phyloP scores from a whole-genome alignment of 2,113 vertebrate species.

The Paralichthys olivaceus region DNA sequence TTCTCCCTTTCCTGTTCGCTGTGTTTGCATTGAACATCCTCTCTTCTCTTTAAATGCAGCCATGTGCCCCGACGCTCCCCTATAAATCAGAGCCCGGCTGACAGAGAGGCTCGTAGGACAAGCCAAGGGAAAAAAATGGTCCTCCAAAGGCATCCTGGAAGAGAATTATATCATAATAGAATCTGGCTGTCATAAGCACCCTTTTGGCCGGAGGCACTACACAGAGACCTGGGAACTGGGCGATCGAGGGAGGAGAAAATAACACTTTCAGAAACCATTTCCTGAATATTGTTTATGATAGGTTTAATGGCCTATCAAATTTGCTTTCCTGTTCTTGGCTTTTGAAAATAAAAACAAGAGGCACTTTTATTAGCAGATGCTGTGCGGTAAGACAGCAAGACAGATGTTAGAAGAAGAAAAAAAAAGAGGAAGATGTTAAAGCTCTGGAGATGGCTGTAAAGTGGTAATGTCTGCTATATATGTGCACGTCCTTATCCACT shows the following conservation, averaged over 20 bases:
- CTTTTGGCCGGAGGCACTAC: slow-evolving; percentile 65
- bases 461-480: slow-evolving; percentile 1
- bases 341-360: slow-evolving; percentile 62
- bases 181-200: slow-evolving; percentile 66
- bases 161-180: slow-evolving; percentile 76
- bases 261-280: slow-evolving; percentile 57
- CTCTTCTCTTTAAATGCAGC: slow-evolving; percentile 43
- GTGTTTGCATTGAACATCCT: slow-evolving; percentile 34
- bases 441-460: not conserved
- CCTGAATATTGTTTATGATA: slow-evolving; percentile 70
- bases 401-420: slow-evolving; percentile 21
- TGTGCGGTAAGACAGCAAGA: slow-evolving; percentile 15
- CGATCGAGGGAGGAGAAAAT: slow-evolving; percentile 48
- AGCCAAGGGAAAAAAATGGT: slow-evolving; percentile 52
- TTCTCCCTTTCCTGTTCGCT: not conserved
- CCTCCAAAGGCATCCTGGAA: slow-evolving; percentile 60
- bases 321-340: slow-evolving; percentile 56
- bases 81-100: slow-evolving; percentile 61
- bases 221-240: slow-evolving; percentile 49
- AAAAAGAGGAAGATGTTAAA: not conserved
- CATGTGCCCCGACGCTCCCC: slow-evolving; percentile 26
- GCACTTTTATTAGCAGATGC: slow-evolving; percentile 39
- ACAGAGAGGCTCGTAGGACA: slow-evolving; percentile 30
- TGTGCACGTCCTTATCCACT: slow-evolving; percentile 14
- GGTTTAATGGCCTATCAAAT: slow-evolving; percentile 76